Conservation (phyloP, 1,140 invertebrate genomes). For the Ooceraea biroi region DNA sequence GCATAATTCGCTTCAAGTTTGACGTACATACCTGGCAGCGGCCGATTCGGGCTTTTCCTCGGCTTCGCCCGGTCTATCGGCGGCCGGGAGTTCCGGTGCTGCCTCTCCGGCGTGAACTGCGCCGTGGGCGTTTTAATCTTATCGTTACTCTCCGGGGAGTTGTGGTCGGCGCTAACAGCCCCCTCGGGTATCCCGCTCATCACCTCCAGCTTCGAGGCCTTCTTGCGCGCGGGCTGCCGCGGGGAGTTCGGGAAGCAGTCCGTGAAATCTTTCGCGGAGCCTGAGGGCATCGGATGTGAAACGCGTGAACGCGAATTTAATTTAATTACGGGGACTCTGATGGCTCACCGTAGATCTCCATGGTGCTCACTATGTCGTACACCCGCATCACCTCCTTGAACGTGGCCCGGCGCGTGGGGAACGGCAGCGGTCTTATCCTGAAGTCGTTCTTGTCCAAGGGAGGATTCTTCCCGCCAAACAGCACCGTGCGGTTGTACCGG, state of each 20-base stretch:
- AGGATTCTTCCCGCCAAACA: slow-evolving; percentile 92
- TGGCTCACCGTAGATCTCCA: slow-evolving; percentile 91
- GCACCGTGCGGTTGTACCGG: slow-evolving; percentile 89
- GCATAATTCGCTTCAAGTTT: no score
- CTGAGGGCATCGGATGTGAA: slow-evolving; percentile 75
- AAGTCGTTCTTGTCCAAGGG: slow-evolving; percentile 89
- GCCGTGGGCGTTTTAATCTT: slow-evolving; percentile 67
- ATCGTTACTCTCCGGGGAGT: slow-evolving; percentile 67
- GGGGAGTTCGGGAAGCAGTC: slow-evolving; percentile 84
- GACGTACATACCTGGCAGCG: slow-evolving; percentile 84
- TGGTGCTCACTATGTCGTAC: slow-evolving; percentile 90
- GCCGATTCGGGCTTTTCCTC: slow-evolving; percentile 85
- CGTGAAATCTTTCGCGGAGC: slow-evolving; percentile 86
- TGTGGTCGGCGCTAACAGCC: slow-evolving; percentile 44
- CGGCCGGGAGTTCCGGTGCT: slow-evolving; percentile 69
- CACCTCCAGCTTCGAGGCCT: slow-evolving; percentile 71
- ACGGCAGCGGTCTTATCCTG: slow-evolving; percentile 92
- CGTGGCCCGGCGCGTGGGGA: slow-evolving; percentile 93
- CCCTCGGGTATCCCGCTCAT: slow-evolving; percentile 70
- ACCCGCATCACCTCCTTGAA: slow-evolving; percentile 93
- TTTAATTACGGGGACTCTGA: slow-evolving; percentile 15
- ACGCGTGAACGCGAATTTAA: not conserved
- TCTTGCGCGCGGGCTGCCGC: slow-evolving; percentile 79
- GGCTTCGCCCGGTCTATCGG: slow-evolving; percentile 87
- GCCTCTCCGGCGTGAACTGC: slow-evolving; percentile 72